Evolutionary conservation across 2,113 vertebrate genomes (phyloP), one percentile per base, ranked within the genome.

Genomic region (Varanus salvator): DNA sequence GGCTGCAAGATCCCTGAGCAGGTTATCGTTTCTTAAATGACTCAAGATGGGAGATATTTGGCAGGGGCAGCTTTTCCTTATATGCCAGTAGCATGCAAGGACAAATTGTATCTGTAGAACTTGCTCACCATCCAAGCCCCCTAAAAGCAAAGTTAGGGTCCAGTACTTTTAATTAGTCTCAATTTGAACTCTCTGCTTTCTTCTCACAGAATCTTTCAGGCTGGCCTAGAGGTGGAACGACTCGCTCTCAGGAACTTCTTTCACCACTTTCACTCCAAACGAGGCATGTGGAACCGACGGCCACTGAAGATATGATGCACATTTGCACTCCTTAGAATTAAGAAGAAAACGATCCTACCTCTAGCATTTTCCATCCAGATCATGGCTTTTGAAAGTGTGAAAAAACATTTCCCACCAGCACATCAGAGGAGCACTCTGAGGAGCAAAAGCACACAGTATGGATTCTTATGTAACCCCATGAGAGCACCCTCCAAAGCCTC

Each of bases 211-310:
- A 97, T 99, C 90, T 92, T 99, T 29, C 96, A 98, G 93, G 97
- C 97, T 0, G 99, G 99, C 27, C 94, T 99, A 94, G 99, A 99
- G 93, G 99, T 99, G 92, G 98, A 99, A 29, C 97, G 99, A 50
- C 96, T 99, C 34, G 97, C 98, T 88, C 89, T 99, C 94, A 98
- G 98, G 90, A 98, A 99, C 94, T 99, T 99, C 89, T 98, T 98
- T 96, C 99, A 99, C 93, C 95, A 98, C 95, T 98, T 97, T 94
- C 99, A 99, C 96, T 99, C 99, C 12, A 99, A 97, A 92, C 96
- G 98, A 14, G 99, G 99, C 94, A 99, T 99, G 99, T 99, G 99
- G 99, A 99, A 98, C 97, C 97, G 97, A 8, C 97, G 87, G 48
- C 95, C 95, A 83, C 90, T 95, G 92, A 97, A 93, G 91, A 90